Percentiles rank a stretch among this genome's conserved stretches.
These are phyloP conservation scores for Pocota personata DNA, from an alignment of 2,888 invertebrate species.

Conservation along the genomic window DNA sequence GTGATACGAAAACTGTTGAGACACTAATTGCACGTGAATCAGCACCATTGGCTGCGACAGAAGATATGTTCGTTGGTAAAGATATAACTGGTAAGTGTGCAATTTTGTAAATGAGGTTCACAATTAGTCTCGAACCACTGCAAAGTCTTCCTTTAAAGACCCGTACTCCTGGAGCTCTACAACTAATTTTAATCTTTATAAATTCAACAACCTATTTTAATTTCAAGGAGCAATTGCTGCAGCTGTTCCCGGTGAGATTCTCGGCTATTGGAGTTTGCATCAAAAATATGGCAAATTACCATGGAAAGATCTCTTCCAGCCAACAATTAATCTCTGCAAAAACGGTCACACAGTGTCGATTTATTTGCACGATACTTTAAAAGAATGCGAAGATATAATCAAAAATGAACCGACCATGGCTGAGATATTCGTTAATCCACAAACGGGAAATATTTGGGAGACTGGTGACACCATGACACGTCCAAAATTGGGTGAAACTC, in stretches of 20 bases:
- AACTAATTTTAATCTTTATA: too few relatives aligned
- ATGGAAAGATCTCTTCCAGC: conserved; percentile 91
- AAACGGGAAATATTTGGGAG: conserved; percentile 84
- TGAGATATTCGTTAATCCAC: conserved; percentile 86
- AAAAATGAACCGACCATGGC: conserved; percentile 84
- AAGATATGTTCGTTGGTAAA: conserved; percentile 87
- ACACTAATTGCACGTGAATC: conserved; percentile 90
- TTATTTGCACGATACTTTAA: conserved; percentile 86
- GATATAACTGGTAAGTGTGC: conserved; percentile 80
- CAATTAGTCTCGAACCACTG: too few relatives aligned
- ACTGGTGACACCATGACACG: conserved; percentile 87
- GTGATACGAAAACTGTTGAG: conserved; percentile 84
- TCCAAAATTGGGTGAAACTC: conserved; percentile 87
- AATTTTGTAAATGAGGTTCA: too few relatives aligned
- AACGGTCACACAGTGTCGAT: conserved; percentile 88
- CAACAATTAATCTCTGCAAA: conserved; percentile 89
- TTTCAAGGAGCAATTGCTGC: conserved; percentile 83
- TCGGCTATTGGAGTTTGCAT: conserved; percentile 92
- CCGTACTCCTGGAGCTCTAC: too few relatives aligned
- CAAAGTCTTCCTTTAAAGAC: too few relatives aligned
- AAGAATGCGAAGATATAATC: conserved; percentile 84
- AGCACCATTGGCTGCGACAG: conserved; percentile 87
- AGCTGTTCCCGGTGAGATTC: conserved; percentile 95
- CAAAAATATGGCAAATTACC: conserved; percentile 88
- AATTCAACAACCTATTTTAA: too few relatives aligned